Base-by-base conservation (phyloP, 53 echinoderm and acorn worm genomes). In the Apostichopus leukothele region DNA sequence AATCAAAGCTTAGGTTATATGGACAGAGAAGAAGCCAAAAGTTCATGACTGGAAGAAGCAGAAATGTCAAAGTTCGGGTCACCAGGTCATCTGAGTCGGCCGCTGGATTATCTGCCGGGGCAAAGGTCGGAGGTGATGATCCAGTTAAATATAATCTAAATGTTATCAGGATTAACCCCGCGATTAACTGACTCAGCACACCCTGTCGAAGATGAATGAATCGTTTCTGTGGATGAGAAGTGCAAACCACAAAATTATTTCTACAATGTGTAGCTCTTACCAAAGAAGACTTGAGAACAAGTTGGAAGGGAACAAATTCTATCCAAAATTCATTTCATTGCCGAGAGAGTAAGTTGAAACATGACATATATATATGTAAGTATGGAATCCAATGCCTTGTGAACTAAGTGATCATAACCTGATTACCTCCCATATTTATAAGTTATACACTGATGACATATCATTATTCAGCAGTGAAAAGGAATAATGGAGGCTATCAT, bases 61-160 rank as follows among this genome's bases (percentile, higher is more conserved):
- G 76, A 86, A 95, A 98, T 26, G 98, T 98, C 52, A 98, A 89
- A 52, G 92, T 92, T 91, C 98, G 87, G 52, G 98, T 93, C 13
- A 91, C 79, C 55, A 90, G 27, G 89, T 89, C 89, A 71, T 91
- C 90, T 9, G 94, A 90, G 73, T 94, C 91, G n/a, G 98, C 94
- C 4, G 98, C 98, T 5, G 98, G 98, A 63, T 98, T 98, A 85
- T 98, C 98, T 1, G 98, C 92, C 0, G 98, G 95, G 5, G 98
- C 93, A 89, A 98, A 98, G 9, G 90, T 86, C 1, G 98, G 98
- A 10, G 95, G 93, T 55, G 80, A 89, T 53, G 77, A 91, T 75
- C 98, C 98, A 79, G 93, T 96, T 25, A 93, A 83, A 76, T 94
- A 91, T 27, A 98, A 89, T 50, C 98, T 92, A 75, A 95, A 85